Base-by-base conservation (phyloP, 2,113 vertebrate genomes). In the Bucco capensis region DNA sequence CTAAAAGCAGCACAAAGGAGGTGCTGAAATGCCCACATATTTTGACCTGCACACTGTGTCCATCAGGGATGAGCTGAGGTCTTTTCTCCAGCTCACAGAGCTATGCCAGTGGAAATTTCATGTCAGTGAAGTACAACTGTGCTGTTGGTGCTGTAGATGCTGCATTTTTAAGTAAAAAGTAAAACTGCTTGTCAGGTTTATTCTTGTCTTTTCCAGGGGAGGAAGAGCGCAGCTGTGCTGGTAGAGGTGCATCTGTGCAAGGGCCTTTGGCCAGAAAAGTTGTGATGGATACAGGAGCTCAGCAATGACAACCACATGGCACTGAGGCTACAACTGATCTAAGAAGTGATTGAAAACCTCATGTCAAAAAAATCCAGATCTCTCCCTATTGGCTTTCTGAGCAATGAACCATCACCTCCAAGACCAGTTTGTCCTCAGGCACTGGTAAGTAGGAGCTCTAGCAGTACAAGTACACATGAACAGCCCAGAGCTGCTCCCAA, bases 21-120 rank as follows among this genome's bases (percentile, higher is more conserved):
- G 56, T 75, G 38, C 42, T 0, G 0, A 84, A 93, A 56, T 7
- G 53, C 14, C 47, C 33, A 30, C 6, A 2, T 11, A 46, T 56
- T 67, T 83, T 76, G 31, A 23, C 83, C 74, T 64, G 40, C 23
- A 40, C 15, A 31, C 35, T 13, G 19, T 58, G 19, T 31, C 35
- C 0, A 0, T 50, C 44, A 21, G 56, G 23, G 54, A 64, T 44
- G 16, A 0, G 1, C 11, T 7, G 1, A 86, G 24, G 40, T 67
- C 60, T 67, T 70, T 4, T 0, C 5, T 71, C 17, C 46, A 82
- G 71, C 47, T 38, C 73, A 81, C 14, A 37, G 30, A 91, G 28
- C 24, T 64, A 56, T 33, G 22, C 27, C 24, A 49, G 21, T 17
- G 2, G 46, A 86, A 75, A 22, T 81, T 83, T 61, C 23, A 28